Percentiles rank a stretch among this genome's conserved stretches.
Evolutionary conservation across 1,140 invertebrate genomes (phyloP).

Genomic region (Akabosia matsudoensis): DNA sequence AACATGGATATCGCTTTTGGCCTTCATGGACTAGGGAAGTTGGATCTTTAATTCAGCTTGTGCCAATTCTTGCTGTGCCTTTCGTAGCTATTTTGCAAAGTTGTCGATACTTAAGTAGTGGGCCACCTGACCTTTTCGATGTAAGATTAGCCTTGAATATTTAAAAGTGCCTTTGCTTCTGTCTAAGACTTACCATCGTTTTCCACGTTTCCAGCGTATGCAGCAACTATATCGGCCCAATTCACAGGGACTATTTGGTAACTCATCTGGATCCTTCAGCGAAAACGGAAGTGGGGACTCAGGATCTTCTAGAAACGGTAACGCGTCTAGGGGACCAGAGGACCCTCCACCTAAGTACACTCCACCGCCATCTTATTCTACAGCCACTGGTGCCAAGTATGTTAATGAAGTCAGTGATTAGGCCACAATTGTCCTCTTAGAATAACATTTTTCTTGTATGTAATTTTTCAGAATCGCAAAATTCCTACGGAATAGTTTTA

Average conservation of each 20-base stretch:
- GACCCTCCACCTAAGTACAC: constrained; percentile 90
- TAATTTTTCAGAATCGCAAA: constrained; percentile 63
- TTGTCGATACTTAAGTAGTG: constrained; percentile 73
- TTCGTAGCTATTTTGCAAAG: constrained; percentile 74
- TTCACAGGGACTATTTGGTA: constrained; percentile 37
- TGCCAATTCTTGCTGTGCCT: constrained; percentile 71
- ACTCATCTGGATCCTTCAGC: constrained; percentile 47
- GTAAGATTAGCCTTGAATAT: constrained; percentile 58
- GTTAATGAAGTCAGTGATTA: constrained; percentile 28
- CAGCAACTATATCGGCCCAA: constrained; percentile 48
- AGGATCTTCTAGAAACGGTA: constrained; percentile 45
- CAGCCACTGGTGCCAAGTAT: constrained; percentile 72
- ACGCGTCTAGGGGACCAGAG: constrained; percentile 53
- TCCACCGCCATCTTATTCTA: constrained; percentile 85
- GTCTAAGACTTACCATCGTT: too few relatives aligned
- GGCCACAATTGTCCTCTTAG: constrained; percentile 2
- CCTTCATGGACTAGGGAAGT: constrained; percentile 71
- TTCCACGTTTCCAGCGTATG: constrained; percentile 44
- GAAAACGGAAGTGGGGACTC: constrained; percentile 49
- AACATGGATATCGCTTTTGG: constrained; percentile 65
- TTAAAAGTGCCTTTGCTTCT: constrained; percentile 12
- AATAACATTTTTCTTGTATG: neutral
- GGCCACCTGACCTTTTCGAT: constrained; percentile 80
- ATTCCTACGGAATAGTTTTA: constrained; percentile 70
- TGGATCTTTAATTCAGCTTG: constrained; percentile 71